Conservation (phyloP, 1,140 invertebrate species). For the Lamellibrachia luymesi region DNA sequence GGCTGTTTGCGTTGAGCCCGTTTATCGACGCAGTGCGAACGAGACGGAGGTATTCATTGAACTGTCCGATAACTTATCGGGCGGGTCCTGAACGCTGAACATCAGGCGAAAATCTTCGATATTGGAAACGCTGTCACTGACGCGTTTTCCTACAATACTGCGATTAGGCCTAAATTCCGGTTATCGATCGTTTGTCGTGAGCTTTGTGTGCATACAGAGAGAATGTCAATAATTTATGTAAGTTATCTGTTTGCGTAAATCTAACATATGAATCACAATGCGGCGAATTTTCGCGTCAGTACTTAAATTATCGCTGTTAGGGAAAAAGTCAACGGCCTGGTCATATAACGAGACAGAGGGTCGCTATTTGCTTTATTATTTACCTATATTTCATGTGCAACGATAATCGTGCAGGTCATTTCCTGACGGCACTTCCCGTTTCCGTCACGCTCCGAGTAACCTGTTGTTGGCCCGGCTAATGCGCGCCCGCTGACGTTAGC, state of each 20-base stretch:
- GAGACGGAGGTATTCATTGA: neutral
- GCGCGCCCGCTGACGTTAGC: neutral
- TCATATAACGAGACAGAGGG: neutral
- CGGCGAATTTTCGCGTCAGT: neutral
- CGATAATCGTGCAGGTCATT: constrained; percentile 1
- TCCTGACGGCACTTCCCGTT: neutral
- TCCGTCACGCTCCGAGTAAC: neutral
- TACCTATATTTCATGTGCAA: neutral
- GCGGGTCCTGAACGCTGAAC: neutral
- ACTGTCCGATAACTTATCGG: neutral
- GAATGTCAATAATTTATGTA: neutral
- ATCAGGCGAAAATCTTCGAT: neutral
- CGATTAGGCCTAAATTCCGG: neutral
- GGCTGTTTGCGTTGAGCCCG: neutral
- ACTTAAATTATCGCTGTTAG: neutral
- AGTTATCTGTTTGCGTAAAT: neutral
- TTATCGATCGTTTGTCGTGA: neutral
- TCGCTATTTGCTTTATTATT: neutral
- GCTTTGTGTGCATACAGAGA: neutral
- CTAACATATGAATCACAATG: neutral
- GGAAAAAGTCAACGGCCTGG: neutral
- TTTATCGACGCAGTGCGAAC: neutral
- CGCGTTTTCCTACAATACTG: neutral
- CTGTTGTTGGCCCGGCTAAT: neutral
- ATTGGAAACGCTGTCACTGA: neutral